Conservation (phyloP, 35 echinoderm and acorn worm genomes). For the Diadema setosum region DNA sequence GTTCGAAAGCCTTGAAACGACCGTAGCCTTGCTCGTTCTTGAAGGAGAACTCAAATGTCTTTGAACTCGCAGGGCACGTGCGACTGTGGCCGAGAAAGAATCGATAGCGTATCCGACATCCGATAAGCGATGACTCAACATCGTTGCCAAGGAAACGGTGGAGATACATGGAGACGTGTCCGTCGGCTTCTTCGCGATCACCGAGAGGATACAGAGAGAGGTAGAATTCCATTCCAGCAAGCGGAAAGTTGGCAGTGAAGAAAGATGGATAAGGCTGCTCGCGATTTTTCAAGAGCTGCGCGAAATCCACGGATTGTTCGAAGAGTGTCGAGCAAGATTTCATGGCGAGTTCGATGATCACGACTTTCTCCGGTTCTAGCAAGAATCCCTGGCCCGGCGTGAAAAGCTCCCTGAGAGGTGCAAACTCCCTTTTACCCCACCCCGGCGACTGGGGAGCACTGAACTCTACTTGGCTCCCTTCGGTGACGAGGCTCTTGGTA, state of each 20-base stretch:
- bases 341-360: slow-evolving; percentile 91
- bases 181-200: slow-evolving; percentile 81
- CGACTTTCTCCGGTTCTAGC: slow-evolving; percentile 74
- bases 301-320: slow-evolving; percentile 81
- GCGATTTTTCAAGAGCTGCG: slow-evolving; percentile 63
- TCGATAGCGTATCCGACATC: slow-evolving; percentile 81
- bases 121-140: slow-evolving; percentile 49
- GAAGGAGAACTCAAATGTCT: slow-evolving; percentile 93
- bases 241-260: slow-evolving; percentile 91
- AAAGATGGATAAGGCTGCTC: slow-evolving; percentile 78
- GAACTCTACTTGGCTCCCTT: slow-evolving; percentile 88
- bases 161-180: slow-evolving; percentile 90
- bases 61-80: slow-evolving; percentile 57
- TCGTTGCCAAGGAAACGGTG: slow-evolving; percentile 75
- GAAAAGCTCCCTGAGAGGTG: slow-evolving; percentile 66
- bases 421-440: slow-evolving; percentile 94
- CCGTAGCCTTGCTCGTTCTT: slow-evolving; percentile 92
- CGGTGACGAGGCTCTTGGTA: slow-evolving; percentile 78
- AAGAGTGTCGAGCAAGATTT: slow-evolving; percentile 83
- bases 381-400: slow-evolving; percentile 76
- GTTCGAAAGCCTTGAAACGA: slow-evolving; percentile 85
- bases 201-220: slow-evolving; percentile 84
- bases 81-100: slow-evolving; percentile 78
- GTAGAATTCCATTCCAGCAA: slow-evolving; percentile 86
- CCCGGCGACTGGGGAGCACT: slow-evolving; percentile 76